Evolutionary conservation across 2,113 vertebrate species (phyloP).

Genomic region (Megalops atlanticus): DNA sequence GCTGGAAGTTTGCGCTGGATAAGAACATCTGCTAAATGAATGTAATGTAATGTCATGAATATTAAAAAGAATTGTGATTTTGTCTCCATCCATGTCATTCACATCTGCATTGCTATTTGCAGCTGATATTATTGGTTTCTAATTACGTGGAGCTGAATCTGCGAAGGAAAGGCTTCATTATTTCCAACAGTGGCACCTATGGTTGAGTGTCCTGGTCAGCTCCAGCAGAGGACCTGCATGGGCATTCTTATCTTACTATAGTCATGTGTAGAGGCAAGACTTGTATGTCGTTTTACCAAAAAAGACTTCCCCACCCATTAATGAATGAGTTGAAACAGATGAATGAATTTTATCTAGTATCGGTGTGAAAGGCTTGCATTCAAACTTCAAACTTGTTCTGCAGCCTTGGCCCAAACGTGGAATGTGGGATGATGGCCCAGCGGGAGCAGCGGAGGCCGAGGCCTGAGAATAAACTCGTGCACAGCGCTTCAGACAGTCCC

Average conservation of each 20-base stretch:
- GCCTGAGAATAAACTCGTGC: background rate
- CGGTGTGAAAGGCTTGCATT: background rate
- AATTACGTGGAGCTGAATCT: background rate
- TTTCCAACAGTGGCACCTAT: background rate
- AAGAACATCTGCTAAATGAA: too few relatives aligned
- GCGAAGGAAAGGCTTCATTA: background rate
- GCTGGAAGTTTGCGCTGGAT: too few relatives aligned
- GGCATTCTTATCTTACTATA: too few relatives aligned
- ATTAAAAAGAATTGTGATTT: background rate
- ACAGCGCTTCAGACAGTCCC: background rate
- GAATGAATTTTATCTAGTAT: background rate
- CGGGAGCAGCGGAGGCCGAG: background rate
- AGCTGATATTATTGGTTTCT: background rate
- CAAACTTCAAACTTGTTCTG: background rate
- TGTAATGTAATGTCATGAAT: background rate
- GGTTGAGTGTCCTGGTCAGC: background rate
- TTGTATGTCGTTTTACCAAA: background rate
- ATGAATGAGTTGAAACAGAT: too few relatives aligned
- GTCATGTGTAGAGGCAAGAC: background rate
- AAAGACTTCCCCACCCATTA: background rate
- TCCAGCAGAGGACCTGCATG: background rate
- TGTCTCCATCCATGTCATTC: background rate
- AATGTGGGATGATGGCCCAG: background rate
- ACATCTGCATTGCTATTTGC: background rate
- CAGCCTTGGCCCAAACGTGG: background rate